Percentiles rank a stretch among this genome's conserved stretches.
These are phyloP conservation scores for Meta bourneti DNA, from an alignment of 2,888 invertebrate species.

Conservation along the genomic window DNA sequence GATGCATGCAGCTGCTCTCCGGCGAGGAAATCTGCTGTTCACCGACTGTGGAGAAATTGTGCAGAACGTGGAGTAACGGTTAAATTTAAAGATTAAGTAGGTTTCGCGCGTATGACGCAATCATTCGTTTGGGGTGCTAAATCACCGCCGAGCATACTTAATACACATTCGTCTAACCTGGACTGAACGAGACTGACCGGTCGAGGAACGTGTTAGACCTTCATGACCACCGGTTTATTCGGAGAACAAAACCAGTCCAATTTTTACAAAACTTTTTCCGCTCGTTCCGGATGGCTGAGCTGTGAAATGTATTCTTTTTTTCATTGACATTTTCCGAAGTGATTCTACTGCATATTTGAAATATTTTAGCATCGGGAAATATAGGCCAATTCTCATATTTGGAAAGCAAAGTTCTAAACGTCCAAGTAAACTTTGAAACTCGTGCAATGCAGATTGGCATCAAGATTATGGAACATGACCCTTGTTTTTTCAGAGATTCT, in stretches of 20 bases:
- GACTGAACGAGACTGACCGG: slow-evolving; percentile 39
- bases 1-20: neutral
- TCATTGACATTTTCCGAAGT: neutral
- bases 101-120: slow-evolving; percentile 23
- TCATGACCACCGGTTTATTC: slow-evolving; percentile 56
- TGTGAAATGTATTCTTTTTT: slow-evolving; percentile 26
- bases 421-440: neutral
- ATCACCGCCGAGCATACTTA: slow-evolving; percentile 17
- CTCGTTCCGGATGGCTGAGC: slow-evolving; percentile 19
- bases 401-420: neutral
- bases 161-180: slow-evolving; percentile 25
- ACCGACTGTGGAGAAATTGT: no score
- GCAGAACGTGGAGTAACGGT: slow-evolving; percentile 5
- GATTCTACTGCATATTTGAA: slow-evolving; percentile 8
- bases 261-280: slow-evolving; percentile 40
- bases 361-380: slow-evolving; percentile 14
- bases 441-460: neutral
- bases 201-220: slow-evolving; percentile 12
- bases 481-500: neutral
- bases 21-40: no score
- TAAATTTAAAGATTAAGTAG: slow-evolving; percentile 42
- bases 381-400: neutral
- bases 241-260: slow-evolving; percentile 59
- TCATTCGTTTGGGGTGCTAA: slow-evolving; percentile 22
- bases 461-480: neutral